Evolutionary conservation across 2,113 vertebrate genomes (phyloP), one percentile per base, ranked within the genome.

Genomic region (Alethe diademata): DNA sequence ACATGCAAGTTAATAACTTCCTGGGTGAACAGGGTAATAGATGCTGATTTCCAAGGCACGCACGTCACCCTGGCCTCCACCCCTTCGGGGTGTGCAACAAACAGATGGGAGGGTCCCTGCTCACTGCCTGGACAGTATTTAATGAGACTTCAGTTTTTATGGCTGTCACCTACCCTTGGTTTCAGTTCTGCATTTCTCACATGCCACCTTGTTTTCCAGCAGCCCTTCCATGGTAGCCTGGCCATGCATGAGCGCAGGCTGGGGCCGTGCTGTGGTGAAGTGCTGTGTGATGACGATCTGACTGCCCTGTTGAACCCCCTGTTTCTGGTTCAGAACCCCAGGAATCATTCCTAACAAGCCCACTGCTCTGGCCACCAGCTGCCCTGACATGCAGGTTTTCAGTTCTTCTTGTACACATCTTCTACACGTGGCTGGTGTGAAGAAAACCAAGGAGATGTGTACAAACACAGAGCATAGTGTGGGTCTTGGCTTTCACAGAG

Each of bases 1-100:
- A 92, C 96, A 96, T 95, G 85, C 95, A 95, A 97, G 96, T 97
- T 95, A 96, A 92, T 95, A 84, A 92, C 96, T 97, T 97, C 96
- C 97, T 95, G 96, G 97, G 97, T 95, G 96, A 96, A 66, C 14
- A 71, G 91, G 82, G 92, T 92, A 48, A 95, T 88, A 93, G 82
- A 75, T 72, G 88, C 88, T 14, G 42, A 73, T 94, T 85, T 86
- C 91, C 90, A 82, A 73, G 45, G 93, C 86, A 15, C 1, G 19
- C 64, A 4, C 11, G 10, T 90, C 75, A 57, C 54, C 86, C 64
- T 38, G n/a, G 89, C 94, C 90, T 87, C 69, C 90, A 43, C 90
- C 86, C 93, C 69, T 72, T 33, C 6, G 66, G 3, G 45, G 62
- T 62, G 53, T 7, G 3, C 51, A 35, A 91, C 74, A 81, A 92